Evolutionary conservation across 2,797 vertebrate species (phyloP), one percentile per base, ranked within the genome.

Genomic region (Diglossa cyanea): DNA sequence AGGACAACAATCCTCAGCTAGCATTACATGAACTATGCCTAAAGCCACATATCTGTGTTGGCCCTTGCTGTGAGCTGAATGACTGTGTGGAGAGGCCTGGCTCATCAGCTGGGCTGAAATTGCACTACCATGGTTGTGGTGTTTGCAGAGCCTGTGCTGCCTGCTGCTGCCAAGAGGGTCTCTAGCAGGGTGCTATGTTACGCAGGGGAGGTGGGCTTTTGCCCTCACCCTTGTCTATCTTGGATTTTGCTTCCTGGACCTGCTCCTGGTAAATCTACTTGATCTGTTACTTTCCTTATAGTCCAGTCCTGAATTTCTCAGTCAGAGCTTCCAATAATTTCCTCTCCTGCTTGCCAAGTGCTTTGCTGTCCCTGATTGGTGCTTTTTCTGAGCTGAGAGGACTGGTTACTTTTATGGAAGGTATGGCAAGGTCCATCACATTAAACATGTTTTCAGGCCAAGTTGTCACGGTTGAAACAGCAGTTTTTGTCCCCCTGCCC

Each of bases 71-170:
- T 60, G 44, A 78, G 70, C 50, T 83, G 33, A 47, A 37, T 60
- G 35, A 33, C 23, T 60, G 26, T 33, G 24, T 2, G 3, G 30
- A 35, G 21, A 5, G 37, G 18, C 45, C 40, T 82, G 60, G 28
- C 54, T 81, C 4, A 1, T 50, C 17, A 61, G 17, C 50, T n/a
- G 35, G 77, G 17, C 39, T 3, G 17, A 21, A 79, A 28, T 0
- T 1, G 1, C 17, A 1, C 25, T 50, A 4, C 42, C 5, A 1
- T 21, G 28, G 33, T 15, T 2, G 2, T 40, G 17, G 30, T 26
- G 21, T 89, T 84, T 39, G 13, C 51, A 76, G 39, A 33, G 71
- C n/a, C 25, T 2, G 3, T 6, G 8, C 26, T 91, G 31, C 31
- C 25, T 1, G 2, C 25, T 57, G 50, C 45, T 70, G 67, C 17